Percentiles rank a stretch among this genome's conserved stretches.
These are phyloP conservation scores for Psilopsiagon aymara DNA, from an alignment of 2,113 vertebrate genomes.

Conservation along the genomic window DNA sequence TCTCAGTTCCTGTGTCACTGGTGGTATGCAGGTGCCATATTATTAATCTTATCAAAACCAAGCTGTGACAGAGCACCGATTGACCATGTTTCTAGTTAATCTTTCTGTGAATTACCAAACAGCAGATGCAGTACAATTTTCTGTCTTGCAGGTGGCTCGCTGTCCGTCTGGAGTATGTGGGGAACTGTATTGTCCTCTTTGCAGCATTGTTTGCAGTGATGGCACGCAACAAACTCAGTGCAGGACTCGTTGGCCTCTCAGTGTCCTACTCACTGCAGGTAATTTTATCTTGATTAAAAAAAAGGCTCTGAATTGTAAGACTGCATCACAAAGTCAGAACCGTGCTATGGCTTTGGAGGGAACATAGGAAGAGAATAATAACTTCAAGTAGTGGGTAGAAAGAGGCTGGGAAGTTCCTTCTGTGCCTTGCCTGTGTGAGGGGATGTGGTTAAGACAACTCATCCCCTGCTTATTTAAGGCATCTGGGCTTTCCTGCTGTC, in stretches of 20 bases:
- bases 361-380: not conserved
- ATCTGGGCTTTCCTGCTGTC: not conserved
- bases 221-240: constrained; percentile 84
- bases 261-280: constrained; percentile 97
- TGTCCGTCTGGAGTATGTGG: constrained; percentile 90
- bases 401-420: not conserved
- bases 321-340: not conserved
- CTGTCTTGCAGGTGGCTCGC: constrained; percentile 87
- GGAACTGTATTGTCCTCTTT: constrained; percentile 91
- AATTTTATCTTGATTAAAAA: not conserved
- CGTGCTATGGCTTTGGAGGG: not conserved
- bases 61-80: not conserved
- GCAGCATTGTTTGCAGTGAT: constrained; percentile 90
- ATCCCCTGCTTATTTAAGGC: not conserved
- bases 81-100: not conserved
- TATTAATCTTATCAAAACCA: not conserved
- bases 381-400: not conserved
- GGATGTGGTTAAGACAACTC: not conserved
- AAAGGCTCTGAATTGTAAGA: not conserved
- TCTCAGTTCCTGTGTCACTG: not conserved
- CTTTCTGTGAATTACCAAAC: not conserved
- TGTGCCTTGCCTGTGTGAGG: not conserved
- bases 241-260: constrained; percentile 90
- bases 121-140: not conserved
- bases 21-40: not conserved